A percentile compares a stretch with the other conserved stretches of the same genome.
These are phyloP conservation scores for Prionace glauca DNA, from an alignment of 2,797 vertebrate species.

Conservation along the genomic window DNA sequence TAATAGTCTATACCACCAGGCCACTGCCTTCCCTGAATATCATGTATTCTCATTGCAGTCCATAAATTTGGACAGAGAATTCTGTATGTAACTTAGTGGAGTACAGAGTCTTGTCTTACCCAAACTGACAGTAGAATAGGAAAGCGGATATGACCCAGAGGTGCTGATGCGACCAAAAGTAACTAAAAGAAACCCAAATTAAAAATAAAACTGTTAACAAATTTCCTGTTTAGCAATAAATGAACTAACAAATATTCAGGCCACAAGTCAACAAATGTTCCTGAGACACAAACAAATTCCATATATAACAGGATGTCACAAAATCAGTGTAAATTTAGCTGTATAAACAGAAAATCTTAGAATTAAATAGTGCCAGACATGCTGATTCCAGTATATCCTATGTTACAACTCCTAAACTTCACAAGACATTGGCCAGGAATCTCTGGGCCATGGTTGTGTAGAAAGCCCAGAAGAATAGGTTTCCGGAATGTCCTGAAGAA, in stretches of 20 bases:
- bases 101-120: conserved; percentile 47
- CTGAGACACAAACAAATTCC: background rate
- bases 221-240: background rate
- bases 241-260: background rate
- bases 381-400: no score
- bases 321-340: background rate
- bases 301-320: background rate
- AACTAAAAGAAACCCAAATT: conserved; percentile 42
- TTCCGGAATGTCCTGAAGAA: background rate
- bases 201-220: background rate
- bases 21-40: no score
- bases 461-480: background rate
- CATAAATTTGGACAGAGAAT: background rate
- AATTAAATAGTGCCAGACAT: background rate
- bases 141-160: conserved; percentile 47
- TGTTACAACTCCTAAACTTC: no score
- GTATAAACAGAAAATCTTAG: background rate
- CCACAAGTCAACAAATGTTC: background rate
- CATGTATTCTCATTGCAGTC: background rate
- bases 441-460: background rate
- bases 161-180: conserved; percentile 54
- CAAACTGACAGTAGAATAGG: conserved; percentile 49
- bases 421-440: no score
- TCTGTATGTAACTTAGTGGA: background rate
- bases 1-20: no score